These are phyloP conservation scores for Nerophis lumbriciformis DNA, from an alignment of 2,113 vertebrate genomes.

Conservation along the genomic window DNA sequence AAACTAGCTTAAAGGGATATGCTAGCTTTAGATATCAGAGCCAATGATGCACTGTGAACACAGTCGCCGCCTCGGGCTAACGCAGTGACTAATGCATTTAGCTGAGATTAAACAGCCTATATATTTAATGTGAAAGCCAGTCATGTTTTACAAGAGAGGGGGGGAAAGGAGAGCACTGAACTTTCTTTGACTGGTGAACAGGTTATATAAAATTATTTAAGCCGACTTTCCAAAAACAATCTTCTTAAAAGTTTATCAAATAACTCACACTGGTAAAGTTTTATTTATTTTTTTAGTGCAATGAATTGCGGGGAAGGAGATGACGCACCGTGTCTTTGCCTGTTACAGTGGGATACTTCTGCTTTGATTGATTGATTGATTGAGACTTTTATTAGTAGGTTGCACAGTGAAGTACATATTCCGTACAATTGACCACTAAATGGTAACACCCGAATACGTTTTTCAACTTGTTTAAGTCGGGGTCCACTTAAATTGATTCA, in stretches of 20 bases:
- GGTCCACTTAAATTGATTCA: too few relatives aligned
- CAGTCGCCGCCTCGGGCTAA: conserved; percentile 39
- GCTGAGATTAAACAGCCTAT: conserved; percentile 56
- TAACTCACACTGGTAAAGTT: conserved; percentile 7
- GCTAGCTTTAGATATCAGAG: conserved; percentile 50
- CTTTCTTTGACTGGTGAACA: conserved; percentile 11
- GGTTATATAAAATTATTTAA: conserved; percentile 21
- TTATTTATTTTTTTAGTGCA: conserved; percentile 7
- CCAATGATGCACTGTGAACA: conserved; percentile 50
- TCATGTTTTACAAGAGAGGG: conserved; percentile 35
- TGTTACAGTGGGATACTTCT: conserved; percentile 42
- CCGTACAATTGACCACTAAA: too few relatives aligned
- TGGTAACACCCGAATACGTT: too few relatives aligned
- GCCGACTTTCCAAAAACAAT: not conserved
- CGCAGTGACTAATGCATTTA: conserved; percentile 59
- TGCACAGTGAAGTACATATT: too few relatives aligned
- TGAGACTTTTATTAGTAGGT: too few relatives aligned
- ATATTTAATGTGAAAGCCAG: conserved; percentile 51
- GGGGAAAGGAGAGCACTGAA: conserved; percentile 18
- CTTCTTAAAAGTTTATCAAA: conserved; percentile 12
- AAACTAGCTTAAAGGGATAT: conserved; percentile 45
- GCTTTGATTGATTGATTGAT: too few relatives aligned
- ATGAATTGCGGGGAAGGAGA: conserved; percentile 23
- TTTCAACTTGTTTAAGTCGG: too few relatives aligned
- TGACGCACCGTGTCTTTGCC: conserved; percentile 34